Conservation (phyloP, 2,888 invertebrate genomes). For the Dicyrtoma fusca region DNA sequence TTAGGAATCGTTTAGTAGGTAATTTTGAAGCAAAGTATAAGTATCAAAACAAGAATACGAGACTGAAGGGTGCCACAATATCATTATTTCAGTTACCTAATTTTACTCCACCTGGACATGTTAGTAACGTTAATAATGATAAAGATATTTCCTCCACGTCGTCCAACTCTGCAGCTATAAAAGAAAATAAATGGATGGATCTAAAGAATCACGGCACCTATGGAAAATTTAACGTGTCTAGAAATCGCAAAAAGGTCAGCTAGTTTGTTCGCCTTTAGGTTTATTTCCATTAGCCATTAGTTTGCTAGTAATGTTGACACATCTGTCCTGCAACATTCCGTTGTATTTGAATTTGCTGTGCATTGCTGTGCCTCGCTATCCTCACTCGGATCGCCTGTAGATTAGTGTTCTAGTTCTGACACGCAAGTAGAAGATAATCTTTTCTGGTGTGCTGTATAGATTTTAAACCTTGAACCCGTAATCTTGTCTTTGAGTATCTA, state of each 20-base stretch:
- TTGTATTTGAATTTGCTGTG: background rate
- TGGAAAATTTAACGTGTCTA: slow-evolving; percentile 10
- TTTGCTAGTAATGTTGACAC: slow-evolving; percentile 1
- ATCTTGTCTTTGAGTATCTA: background rate
- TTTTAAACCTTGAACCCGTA: too few relatives aligned
- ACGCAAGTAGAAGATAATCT: too few relatives aligned
- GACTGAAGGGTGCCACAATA: slow-evolving; percentile 28
- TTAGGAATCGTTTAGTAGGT: slow-evolving; percentile 18
- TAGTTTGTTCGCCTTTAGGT: slow-evolving; percentile 16
- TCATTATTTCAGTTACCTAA: slow-evolving; percentile 27
- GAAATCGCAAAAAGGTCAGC: slow-evolving; percentile 37
- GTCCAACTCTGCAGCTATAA: slow-evolving; percentile 11
- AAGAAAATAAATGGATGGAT: slow-evolving; percentile 34
- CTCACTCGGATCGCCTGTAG: background rate
- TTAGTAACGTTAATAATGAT: slow-evolving; percentile 2
- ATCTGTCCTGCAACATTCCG: too few relatives aligned
- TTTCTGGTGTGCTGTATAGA: too few relatives aligned
- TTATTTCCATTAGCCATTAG: background rate
- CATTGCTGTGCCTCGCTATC: background rate
- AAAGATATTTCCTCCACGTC: slow-evolving; percentile 16
- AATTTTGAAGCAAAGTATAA: slow-evolving; percentile 34
- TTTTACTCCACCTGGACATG: slow-evolving; percentile 28
- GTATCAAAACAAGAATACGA: slow-evolving; percentile 13
- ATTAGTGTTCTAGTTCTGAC: slow-evolving; percentile 1
- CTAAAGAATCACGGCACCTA: slow-evolving; percentile 15